Percentiles rank a stretch among this genome's conserved stretches.
Evolutionary conservation across 2,888 invertebrate genomes (phyloP).

Genomic region (Trichacis sp.): DNA sequence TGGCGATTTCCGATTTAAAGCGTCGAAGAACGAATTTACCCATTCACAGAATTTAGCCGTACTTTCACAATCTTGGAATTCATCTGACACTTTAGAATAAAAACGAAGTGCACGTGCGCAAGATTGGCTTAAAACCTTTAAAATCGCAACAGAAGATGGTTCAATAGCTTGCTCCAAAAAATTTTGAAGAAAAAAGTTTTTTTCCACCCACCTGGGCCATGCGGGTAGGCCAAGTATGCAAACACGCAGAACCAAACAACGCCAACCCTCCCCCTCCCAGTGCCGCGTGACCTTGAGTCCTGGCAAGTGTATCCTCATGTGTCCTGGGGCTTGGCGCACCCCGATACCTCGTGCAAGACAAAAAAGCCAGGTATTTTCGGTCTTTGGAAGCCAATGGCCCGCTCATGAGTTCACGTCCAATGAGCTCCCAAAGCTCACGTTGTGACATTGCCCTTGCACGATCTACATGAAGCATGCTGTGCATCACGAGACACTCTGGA

Average conservation of each 20-base stretch:
- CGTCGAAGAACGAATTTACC: too few relatives aligned
- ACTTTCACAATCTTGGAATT: too few relatives aligned
- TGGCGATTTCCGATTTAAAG: too few relatives aligned
- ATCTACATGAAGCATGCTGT: slow-evolving; percentile 78
- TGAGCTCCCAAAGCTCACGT: slow-evolving; percentile 84
- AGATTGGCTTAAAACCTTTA: too few relatives aligned
- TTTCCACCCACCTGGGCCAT: slow-evolving; percentile 72
- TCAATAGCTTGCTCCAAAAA: too few relatives aligned
- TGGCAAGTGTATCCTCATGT: slow-evolving; percentile 77
- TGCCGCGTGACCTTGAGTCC: slow-evolving; percentile 87
- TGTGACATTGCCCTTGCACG: slow-evolving; percentile 81
- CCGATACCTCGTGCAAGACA: slow-evolving; percentile 87
- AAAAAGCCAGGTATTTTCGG: slow-evolving; percentile 89
- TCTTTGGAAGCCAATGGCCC: slow-evolving; percentile 69
- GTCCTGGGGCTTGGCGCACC: slow-evolving; percentile 76
- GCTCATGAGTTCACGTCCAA: slow-evolving; percentile 87
- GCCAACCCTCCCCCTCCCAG: slow-evolving; percentile 93
- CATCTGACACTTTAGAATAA: too few relatives aligned
- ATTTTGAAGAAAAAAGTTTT: too few relatives aligned
- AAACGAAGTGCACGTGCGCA: too few relatives aligned
- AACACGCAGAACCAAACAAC: slow-evolving; percentile 88
- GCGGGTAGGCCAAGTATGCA: slow-evolving; percentile 89
- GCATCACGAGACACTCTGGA: slow-evolving; percentile 79
- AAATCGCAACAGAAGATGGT: too few relatives aligned
- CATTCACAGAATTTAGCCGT: too few relatives aligned